Conservation (phyloP, 2,888 invertebrate species). For the Penaeus monodon region DNA sequence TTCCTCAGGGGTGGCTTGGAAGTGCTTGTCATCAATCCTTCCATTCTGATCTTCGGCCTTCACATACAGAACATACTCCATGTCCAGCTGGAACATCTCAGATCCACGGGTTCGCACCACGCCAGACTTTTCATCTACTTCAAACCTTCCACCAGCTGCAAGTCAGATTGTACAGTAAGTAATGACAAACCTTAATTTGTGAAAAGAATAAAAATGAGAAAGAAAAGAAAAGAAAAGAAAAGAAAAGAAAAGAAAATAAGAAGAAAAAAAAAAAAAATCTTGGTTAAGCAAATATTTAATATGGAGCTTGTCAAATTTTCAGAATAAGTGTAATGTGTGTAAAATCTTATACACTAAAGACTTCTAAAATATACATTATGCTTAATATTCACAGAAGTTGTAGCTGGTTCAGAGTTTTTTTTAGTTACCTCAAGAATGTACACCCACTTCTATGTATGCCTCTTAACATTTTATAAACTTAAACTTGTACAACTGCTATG, state of each 20-base stretch:
- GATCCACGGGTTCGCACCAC: conserved; percentile 92
- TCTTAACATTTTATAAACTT: not conserved
- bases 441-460: not conserved
- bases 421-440: not conserved
- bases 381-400: too few species aligned
- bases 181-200: too few species aligned
- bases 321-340: too few species aligned
- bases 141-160: conserved; percentile 79
- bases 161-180: conserved; percentile 37
- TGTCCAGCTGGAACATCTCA: conserved; percentile 92
- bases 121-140: conserved; percentile 91
- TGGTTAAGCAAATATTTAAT: too few species aligned
- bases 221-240: not conserved
- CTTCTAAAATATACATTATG: too few species aligned
- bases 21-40: conserved; percentile 88
- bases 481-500: too few species aligned
- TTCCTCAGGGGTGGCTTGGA: conserved; percentile 92
- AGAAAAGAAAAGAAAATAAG: not conserved
- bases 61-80: conserved; percentile 96
- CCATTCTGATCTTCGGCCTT: conserved; percentile 97
- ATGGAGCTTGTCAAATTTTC: too few species aligned
- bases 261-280: too few species aligned
- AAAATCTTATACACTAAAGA: too few species aligned
- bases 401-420: too few species aligned
- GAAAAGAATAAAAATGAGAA: not conserved